These are phyloP conservation scores for Ginglymostoma cirratum DNA, from an alignment of 2,113 vertebrate genomes.

Conservation along the genomic window DNA sequence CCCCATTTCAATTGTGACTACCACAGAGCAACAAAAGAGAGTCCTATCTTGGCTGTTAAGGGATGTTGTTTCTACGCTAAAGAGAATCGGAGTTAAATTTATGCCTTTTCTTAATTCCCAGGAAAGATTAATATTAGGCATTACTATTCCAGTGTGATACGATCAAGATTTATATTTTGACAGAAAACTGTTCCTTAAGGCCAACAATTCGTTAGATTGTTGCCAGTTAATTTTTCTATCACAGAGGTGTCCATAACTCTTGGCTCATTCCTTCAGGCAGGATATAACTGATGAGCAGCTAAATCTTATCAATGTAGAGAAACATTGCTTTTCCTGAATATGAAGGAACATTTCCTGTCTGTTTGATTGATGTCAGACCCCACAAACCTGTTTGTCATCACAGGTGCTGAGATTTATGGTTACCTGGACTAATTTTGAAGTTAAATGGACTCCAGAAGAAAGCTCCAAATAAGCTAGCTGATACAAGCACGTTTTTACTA, in stretches of 20 bases:
- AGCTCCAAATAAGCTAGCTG: neutral
- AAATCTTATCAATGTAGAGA: constrained; percentile 15
- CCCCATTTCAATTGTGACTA: neutral
- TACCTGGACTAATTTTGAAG: neutral
- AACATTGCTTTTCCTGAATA: neutral
- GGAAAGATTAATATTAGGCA: neutral
- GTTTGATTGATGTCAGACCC: neutral
- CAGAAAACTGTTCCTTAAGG: neutral
- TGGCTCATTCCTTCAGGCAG: neutral
- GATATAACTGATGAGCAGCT: neutral
- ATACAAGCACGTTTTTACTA: neutral
- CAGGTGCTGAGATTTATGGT: neutral
- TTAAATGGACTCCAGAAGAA: neutral
- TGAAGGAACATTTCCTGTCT: neutral
- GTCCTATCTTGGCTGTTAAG: too few relatives aligned
- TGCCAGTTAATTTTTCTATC: constrained; percentile 12
- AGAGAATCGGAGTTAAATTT: neutral
- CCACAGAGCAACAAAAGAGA: neutral
- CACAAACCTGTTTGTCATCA: neutral
- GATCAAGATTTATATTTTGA: constrained; percentile 30
- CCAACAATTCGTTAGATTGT: neutral
- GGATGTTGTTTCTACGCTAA: neutral
- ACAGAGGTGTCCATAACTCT: constrained; percentile 9
- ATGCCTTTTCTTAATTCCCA: neutral
- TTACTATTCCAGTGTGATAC: neutral